Evolutionary conservation across 2,888 invertebrate genomes (phyloP), one percentile per base, ranked within the genome.

Genomic region (Nasonia oneida): DNA sequence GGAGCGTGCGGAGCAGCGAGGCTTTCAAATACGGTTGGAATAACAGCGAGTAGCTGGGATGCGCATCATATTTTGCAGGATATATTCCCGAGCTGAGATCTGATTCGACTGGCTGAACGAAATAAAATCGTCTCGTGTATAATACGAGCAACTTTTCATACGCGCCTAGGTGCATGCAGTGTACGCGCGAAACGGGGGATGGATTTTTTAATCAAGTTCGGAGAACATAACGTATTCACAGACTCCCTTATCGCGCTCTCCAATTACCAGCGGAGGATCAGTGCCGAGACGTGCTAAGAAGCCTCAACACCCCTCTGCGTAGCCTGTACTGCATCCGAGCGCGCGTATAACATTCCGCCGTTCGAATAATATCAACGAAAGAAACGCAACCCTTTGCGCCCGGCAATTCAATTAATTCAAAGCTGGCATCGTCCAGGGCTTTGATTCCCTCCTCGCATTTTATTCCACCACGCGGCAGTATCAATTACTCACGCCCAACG

Each of bases 401-500:
- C 42, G n/a, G 29, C 77, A 18, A 77, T 85, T 77, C 81, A 78
- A 81, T 85, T 71, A 81, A 81, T 85, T 53, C 37, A 75, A 71
- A 42, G 12, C 67, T 15, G 29, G 73, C n/a, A 3, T 64, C 79
- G 71, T 5, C 57, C 39, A 10, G 18, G 70, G 78, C 70, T 82
- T 53, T 85, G 76, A 82, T 79, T 83, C 71, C 47, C 61, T n/a
- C 14, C n/a, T n/a, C n/a, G 47, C 74, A 57, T 77, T 81, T 84
- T 78, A 86, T 81, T 81, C 61, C 71, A n/a, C 61, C 71, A n/a
- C n/a, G 1, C 18, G 15, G 39, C 80, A 10, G 76, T 80, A 80
- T 80, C 83, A 78, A 81, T 86, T 86, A 77, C 86, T 86, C 83
- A 64, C 81, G 61, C 78, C 10, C 23, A 29, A 23, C n/a, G 73